A percentile compares a stretch with the other conserved stretches of the same genome.
These are phyloP conservation scores for Caenorhabditis drosophilae DNA, from an alignment of 2,888 invertebrate species.

Conservation along the genomic window DNA sequence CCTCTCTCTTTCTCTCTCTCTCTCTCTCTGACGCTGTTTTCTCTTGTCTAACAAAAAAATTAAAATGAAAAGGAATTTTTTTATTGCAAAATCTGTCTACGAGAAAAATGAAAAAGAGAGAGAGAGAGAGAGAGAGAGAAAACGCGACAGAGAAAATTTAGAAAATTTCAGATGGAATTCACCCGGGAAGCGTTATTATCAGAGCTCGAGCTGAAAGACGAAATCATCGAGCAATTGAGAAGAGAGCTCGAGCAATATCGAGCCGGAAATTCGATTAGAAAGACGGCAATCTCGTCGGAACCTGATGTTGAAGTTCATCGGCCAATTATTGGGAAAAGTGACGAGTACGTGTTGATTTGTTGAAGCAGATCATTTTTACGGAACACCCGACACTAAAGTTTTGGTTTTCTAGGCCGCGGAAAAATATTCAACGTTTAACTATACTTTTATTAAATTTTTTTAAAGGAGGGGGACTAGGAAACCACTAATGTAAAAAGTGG, in stretches of 20 bases:
- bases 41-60: too few relatives aligned
- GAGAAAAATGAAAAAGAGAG: too few relatives aligned
- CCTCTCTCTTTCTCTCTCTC: too few relatives aligned
- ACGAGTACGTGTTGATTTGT: conserved; percentile 34
- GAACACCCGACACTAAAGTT: background rate
- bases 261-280: conserved; percentile 38
- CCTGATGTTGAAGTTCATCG: conserved; percentile 35
- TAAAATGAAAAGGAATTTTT: too few relatives aligned
- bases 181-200: conserved; percentile 44
- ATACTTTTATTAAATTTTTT: too few relatives aligned
- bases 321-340: conserved; percentile 41
- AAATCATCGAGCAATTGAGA: conserved; percentile 47
- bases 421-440: too few relatives aligned
- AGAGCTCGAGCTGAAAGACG: conserved; percentile 49
- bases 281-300: conserved; percentile 62
- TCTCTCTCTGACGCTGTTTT: too few relatives aligned
- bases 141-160: too few relatives aligned
- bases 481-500: background rate
- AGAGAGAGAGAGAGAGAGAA: too few relatives aligned
- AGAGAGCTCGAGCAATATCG: conserved; percentile 42
- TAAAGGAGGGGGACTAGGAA: too few relatives aligned
- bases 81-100: too few relatives aligned
- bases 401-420: too few relatives aligned
- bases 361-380: background rate
- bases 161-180: conserved; percentile 44